Evolutionary conservation across 2,888 invertebrate species (phyloP).

Genomic region (Onchidella celtica): DNA sequence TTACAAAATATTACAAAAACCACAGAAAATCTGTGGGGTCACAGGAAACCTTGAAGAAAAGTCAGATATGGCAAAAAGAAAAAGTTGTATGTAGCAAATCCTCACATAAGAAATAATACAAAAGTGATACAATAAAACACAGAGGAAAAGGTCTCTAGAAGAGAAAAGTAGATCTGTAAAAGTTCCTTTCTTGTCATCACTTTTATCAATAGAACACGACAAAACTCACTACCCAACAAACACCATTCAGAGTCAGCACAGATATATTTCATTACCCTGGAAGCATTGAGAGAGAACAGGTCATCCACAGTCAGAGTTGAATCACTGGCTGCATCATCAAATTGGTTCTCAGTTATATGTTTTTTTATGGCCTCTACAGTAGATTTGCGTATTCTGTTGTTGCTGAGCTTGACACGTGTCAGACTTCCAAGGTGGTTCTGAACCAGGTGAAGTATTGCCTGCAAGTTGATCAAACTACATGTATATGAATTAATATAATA

Average conservation of each 20-base stretch:
- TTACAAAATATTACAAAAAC: no score
- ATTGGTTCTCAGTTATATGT: conserved; percentile 51
- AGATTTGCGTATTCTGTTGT: conserved; percentile 64
- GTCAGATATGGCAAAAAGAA: no score
- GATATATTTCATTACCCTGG: no score
- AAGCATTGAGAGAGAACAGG: conserved; percentile 42
- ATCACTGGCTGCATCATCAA: conserved; percentile 50
- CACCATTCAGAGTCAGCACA: no score
- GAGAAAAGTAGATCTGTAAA: not conserved
- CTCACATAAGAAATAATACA: no score
- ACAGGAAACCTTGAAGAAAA: no score
- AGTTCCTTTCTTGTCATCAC: not conserved
- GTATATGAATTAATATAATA: not conserved
- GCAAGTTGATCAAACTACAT: conserved; percentile 45
- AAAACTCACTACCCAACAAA: no score
- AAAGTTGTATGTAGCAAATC: no score
- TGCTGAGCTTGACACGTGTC: conserved; percentile 64
- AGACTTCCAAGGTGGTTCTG: conserved; percentile 67
- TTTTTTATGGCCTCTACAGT: conserved; percentile 63
- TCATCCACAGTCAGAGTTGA: conserved; percentile 49
- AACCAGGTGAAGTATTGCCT: conserved; percentile 72
- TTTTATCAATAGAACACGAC: no score
- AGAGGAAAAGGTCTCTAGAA: no score
- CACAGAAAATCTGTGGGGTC: no score
- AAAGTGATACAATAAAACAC: no score